Evolutionary conservation across 2,888 invertebrate genomes (phyloP), one percentile per base, ranked within the genome.

Genomic region (Leptopilina myrica): DNA sequence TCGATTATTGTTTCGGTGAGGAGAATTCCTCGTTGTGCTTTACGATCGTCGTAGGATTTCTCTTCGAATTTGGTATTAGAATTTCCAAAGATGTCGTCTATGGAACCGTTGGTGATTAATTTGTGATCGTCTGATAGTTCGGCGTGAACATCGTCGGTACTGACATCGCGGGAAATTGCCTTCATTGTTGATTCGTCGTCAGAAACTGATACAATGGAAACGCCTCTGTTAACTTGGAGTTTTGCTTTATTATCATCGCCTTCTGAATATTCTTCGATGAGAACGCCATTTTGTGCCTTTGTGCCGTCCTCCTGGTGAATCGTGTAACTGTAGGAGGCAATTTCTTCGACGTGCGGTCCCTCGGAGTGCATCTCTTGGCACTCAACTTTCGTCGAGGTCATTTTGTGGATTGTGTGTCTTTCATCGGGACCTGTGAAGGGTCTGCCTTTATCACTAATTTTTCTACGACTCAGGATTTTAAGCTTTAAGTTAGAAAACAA

Each of bases 171-270:
- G 0, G 94, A 94, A 78, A 94, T 93, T 20, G 93, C 94, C 76
- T 93, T 93, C 91, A 93, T 91, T 65, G 93, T 94, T 83, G 92
- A 92, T 40, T 95, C 95, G 84, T 95, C 95, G 89, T 95, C 95
- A 1, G 95, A 94, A 49, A 94, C 92, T 0, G 95, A 95, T 81
- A 94, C 93, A n/a, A 95, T 95, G 0, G 95, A 95, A n/a, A 95
- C 90, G 5, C 94, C 93, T 84, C 94, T 92, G 85, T 93, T 93
- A 0, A 92, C 89, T 7, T 86, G 83, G 5, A 92, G 89, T 82
- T 86, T 92, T 3, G 88, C 82, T 87, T 90, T 88, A 87, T 91
- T 65, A 88, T 92, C 88, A 87, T 93, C 90, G 85, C 93, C 87
- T 89, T 94, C 90, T n/a, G 91, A 92, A 84, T 85, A 91, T 80